These are phyloP conservation scores for Leguminivora glycinivorella DNA, from an alignment of 1,140 invertebrate species.

Conservation along the genomic window DNA sequence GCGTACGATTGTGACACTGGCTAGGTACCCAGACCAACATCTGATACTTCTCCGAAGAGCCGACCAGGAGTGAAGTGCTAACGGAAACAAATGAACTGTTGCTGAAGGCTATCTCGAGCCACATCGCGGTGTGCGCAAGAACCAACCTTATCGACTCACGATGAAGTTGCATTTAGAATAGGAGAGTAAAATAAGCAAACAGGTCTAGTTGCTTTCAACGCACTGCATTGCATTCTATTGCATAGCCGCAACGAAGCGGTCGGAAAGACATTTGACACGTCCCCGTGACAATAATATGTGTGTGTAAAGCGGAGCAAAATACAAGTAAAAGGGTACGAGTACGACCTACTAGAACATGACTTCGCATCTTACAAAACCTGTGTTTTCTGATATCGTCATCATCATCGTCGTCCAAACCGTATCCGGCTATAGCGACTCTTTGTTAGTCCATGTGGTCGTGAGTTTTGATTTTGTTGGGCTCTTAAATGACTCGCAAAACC, in stretches of 20 bases:
- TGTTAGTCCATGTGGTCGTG: too few species aligned
- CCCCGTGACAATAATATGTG: conserved; percentile 61
- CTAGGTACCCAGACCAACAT: too few species aligned
- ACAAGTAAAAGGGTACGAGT: conserved; percentile 29
- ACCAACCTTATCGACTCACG: conserved; percentile 33
- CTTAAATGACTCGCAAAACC: too few species aligned
- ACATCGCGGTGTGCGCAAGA: conserved; percentile 36
- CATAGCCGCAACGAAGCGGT: conserved; percentile 59
- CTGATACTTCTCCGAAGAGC: conserved; percentile 62
- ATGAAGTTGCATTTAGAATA: conserved; percentile 46
- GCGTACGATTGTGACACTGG: too few species aligned
- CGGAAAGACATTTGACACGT: conserved; percentile 71
- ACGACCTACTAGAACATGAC: conserved; percentile 1
- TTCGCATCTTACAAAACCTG: conserved; percentile 28
- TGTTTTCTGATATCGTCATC: too few species aligned
- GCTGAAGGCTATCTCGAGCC: conserved; percentile 56
- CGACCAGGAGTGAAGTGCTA: conserved; percentile 64
- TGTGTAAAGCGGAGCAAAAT: conserved; percentile 48
- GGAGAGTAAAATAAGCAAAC: conserved; percentile 50
- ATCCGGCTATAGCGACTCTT: too few species aligned
- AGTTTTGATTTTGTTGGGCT: too few species aligned
- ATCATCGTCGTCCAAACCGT: too few species aligned
- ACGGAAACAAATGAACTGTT: conserved; percentile 72
- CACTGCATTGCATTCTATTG: conserved; percentile 66
- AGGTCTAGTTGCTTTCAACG: conserved; percentile 64